Conservation (phyloP, 92 coral and sea anemone genomes). For the Siderastrea radians region DNA sequence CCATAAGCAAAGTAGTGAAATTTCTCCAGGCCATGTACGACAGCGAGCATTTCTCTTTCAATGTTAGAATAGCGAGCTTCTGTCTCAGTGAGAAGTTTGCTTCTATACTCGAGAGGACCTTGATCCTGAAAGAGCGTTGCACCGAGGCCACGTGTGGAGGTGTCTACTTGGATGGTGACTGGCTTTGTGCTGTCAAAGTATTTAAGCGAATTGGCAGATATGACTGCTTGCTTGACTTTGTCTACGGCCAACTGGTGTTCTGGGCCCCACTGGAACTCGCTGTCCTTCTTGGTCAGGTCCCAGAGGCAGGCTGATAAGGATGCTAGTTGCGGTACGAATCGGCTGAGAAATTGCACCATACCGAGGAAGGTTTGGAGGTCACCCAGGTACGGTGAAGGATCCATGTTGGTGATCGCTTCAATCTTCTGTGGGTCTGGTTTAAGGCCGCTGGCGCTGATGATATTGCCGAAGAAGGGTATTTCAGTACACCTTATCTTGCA, state of each 20-base stretch:
- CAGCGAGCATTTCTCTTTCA: slow-evolving; percentile 79
- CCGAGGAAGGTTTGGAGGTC: slow-evolving; percentile 83
- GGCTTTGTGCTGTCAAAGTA: slow-evolving; percentile 76
- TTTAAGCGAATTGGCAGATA: slow-evolving; percentile 62
- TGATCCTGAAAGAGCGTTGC: slow-evolving; percentile 73
- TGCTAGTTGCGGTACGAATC: slow-evolving; percentile 69
- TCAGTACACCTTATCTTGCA: slow-evolving; percentile 75
- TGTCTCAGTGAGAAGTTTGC: slow-evolving; percentile 76
- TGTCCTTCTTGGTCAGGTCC: slow-evolving; percentile 72
- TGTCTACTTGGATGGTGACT: slow-evolving; percentile 70
- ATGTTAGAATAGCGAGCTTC: slow-evolving; percentile 74
- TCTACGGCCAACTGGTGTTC: slow-evolving; percentile 69
- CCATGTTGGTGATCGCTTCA: slow-evolving; percentile 74
- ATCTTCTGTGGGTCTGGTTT: slow-evolving; percentile 69
- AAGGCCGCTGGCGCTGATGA: slow-evolving; percentile 75
- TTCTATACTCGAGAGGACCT: slow-evolving; percentile 74
- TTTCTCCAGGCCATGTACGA: slow-evolving; percentile 72
- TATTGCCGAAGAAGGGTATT: slow-evolving; percentile 81
- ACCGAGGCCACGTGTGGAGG: slow-evolving; percentile 74
- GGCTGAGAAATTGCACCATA: slow-evolving; percentile 76
- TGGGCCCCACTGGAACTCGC: slow-evolving; percentile 62
- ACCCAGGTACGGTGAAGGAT: slow-evolving; percentile 69
- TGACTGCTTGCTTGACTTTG: slow-evolving; percentile 55
- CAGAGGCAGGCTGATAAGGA: slow-evolving; percentile 61
- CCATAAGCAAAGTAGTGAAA: slow-evolving; percentile 75